Evolutionary conservation across 2,888 invertebrate genomes (phyloP).

Genomic region (Geophilus truncorum): DNA sequence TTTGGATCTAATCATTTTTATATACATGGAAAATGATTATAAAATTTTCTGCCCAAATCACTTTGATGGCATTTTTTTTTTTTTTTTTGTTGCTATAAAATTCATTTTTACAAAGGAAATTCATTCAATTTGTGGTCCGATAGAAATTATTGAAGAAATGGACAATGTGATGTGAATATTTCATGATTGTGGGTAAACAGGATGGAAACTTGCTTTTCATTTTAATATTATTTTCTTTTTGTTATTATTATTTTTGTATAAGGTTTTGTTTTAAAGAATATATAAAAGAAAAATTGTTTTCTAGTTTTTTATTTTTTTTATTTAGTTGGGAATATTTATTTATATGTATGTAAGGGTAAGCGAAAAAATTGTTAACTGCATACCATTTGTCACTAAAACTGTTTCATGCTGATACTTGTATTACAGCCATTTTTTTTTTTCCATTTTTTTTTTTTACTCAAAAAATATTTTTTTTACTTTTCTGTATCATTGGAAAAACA

Average conservation of each 20-base stretch:
- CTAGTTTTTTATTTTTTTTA: not conserved
- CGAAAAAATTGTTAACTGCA: slow-evolving; percentile 10
- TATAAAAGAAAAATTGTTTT: not conserved
- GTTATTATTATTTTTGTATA: not conserved
- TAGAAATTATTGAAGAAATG: not conserved
- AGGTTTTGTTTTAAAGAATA: not conserved
- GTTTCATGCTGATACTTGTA: slow-evolving; percentile 13
- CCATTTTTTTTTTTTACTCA: not conserved
- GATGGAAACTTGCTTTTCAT: not conserved
- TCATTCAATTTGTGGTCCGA: not conserved
- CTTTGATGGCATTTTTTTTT: not conserved
- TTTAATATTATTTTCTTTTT: not conserved
- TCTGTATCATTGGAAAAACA: slow-evolving; percentile 9
- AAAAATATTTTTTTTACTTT: not conserved
- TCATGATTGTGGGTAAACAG: not conserved
- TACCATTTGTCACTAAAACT: slow-evolving; percentile 21
- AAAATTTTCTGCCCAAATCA: not conserved
- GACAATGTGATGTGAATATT: not conserved
- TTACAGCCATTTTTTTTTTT: not conserved
- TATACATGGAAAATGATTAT: not conserved
- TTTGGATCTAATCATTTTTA: slow-evolving; percentile 11
- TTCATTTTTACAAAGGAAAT: not conserved
- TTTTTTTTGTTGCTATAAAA: not conserved
- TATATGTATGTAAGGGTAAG: no score
- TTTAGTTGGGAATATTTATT: no score